Evolutionary conservation across 2,888 invertebrate genomes (phyloP).

Genomic region (Chalcis sispes): DNA sequence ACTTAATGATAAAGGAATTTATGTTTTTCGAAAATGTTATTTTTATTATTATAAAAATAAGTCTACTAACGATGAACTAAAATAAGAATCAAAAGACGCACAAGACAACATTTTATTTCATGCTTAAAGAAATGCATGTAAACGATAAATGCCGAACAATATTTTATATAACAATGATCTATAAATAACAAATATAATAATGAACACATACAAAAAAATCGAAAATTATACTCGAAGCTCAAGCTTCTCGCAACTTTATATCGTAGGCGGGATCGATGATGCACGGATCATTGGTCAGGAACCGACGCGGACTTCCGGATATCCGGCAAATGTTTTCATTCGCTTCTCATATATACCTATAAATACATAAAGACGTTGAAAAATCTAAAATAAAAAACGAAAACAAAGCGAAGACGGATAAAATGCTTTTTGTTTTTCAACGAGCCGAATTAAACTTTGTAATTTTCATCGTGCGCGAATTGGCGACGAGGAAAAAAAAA

Average conservation of each 20-base stretch:
- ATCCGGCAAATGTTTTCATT: slow-evolving; percentile 24
- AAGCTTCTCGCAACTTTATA: background rate
- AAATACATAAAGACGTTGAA: background rate
- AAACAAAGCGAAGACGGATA: background rate
- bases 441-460: too few species aligned
- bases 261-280: slow-evolving; percentile 50
- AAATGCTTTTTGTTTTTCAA: too few species aligned
- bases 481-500: background rate
- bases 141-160: background rate
- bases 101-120: too few species aligned
- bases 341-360: background rate
- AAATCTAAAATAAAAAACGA: background rate
- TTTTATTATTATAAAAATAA: too few species aligned
- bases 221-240: slow-evolving; percentile 10
- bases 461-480: too few species aligned
- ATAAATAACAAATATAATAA: background rate
- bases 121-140: too few species aligned
- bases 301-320: slow-evolving; percentile 70
- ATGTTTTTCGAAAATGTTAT: too few species aligned
- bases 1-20: too few species aligned
- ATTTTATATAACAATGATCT: slow-evolving; percentile 1
- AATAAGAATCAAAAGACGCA: too few species aligned
- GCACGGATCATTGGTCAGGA: slow-evolving; percentile 69
- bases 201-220: slow-evolving; percentile 3
- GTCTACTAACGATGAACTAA: too few species aligned